phyloP scores from a whole-genome alignment of 1,140 invertebrate genomes.

The Lepidurus apus region DNA sequence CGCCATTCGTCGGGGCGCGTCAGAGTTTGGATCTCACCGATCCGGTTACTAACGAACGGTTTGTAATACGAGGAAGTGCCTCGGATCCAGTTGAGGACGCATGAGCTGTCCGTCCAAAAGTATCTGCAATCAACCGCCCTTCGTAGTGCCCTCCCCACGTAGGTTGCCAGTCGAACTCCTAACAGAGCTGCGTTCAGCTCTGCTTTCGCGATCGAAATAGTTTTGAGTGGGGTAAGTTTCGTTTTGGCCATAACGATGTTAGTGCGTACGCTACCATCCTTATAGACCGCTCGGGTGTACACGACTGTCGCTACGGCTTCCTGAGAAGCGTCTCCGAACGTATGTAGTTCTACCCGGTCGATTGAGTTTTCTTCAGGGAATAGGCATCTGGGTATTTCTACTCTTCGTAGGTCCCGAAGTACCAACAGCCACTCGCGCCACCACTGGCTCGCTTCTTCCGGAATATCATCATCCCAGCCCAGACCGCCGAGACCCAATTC shows the following conservation, averaged over 20 bases:
- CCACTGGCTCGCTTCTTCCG: not conserved
- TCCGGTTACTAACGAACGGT: not conserved
- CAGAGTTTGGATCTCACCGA: not conserved
- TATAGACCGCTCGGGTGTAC: not conserved
- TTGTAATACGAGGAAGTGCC: slow-evolving; percentile 15
- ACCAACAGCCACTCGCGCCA: not conserved
- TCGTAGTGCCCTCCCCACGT: not conserved
- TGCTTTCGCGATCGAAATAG: not conserved
- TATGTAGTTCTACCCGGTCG: not conserved
- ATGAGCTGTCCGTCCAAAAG: slow-evolving; percentile 15
- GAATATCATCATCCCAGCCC: slow-evolving; percentile 1
- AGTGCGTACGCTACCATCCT: not conserved
- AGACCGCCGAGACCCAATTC: not conserved
- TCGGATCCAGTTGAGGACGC: not conserved
- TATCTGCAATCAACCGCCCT: not conserved
- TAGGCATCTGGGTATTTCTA: not conserved
- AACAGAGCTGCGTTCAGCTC: slow-evolving; percentile 6
- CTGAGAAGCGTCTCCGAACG: slow-evolving; percentile 4
- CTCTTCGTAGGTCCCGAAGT: not conserved
- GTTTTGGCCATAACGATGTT: slow-evolving; percentile 2
- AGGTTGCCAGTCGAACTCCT: not conserved
- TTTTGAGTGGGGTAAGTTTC: not conserved
- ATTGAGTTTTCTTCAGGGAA: not conserved
- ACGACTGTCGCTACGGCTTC: not conserved
- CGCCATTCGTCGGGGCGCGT: not conserved